Percentiles rank a stretch among this genome's conserved stretches.
These are phyloP conservation scores for Drosophila phalerata DNA, from an alignment of 2,888 invertebrate genomes.

Conservation along the genomic window DNA sequence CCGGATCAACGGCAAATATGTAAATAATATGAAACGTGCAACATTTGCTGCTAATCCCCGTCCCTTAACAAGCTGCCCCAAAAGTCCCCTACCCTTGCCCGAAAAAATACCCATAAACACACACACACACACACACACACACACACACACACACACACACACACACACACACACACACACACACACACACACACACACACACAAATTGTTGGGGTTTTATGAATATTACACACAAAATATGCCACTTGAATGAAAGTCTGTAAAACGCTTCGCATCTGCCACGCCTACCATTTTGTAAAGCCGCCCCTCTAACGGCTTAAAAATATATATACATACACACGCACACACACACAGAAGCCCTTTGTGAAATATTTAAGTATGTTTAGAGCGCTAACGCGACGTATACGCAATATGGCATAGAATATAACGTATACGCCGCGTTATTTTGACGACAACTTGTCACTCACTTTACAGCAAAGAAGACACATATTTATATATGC, in stretches of 20 bases:
- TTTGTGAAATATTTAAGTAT: constrained; percentile 50
- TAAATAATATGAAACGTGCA: constrained; percentile 64
- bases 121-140: constrained; percentile 26
- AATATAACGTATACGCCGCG: constrained; percentile 43
- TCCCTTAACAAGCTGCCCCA: background rate
- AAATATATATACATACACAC: constrained; percentile 30
- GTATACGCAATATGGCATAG: constrained; percentile 51
- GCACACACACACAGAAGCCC: constrained; percentile 8
- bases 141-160: constrained; percentile 14
- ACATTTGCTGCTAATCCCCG: constrained; percentile 63
- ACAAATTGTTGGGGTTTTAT: constrained; percentile 49
- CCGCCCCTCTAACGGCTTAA: constrained; percentile 37
- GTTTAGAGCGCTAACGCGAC: constrained; percentile 27
- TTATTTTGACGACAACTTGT: constrained; percentile 61
- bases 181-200: constrained; percentile 13
- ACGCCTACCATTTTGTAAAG: constrained; percentile 19
- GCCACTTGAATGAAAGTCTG: constrained; percentile 62
- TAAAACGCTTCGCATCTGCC: constrained; percentile 44
- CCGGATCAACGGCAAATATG: constrained; percentile 57
- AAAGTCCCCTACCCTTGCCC: background rate
- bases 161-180: too few relatives aligned
- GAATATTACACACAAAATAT: constrained; percentile 66
- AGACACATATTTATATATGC: background rate
- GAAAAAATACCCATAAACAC: constrained; percentile 39
- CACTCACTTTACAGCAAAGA: constrained; percentile 55